These are phyloP conservation scores for Poecilia velifera DNA, from an alignment of 2,797 vertebrate genomes.

Conservation along the genomic window DNA sequence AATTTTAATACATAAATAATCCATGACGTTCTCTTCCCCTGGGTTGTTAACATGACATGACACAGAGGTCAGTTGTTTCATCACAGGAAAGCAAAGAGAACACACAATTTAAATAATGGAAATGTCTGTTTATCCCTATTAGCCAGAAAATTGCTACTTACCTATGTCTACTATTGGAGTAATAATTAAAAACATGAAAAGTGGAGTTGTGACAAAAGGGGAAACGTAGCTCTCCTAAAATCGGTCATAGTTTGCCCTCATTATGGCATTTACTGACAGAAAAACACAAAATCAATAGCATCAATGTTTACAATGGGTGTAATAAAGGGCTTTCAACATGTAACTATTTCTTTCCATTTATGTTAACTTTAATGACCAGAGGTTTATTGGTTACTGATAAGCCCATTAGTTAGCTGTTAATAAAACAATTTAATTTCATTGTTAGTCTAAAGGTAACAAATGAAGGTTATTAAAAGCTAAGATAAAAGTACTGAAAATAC, in stretches of 20 bases:
- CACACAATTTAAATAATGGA: background rate
- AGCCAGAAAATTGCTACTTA: background rate
- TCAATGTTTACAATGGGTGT: conserved; percentile 78
- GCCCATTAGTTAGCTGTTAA: conserved; percentile 71
- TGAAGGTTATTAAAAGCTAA: conserved; percentile 35
- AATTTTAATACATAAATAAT: too few relatives aligned
- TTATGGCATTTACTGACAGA: conserved; percentile 70
- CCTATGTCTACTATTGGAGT: background rate
- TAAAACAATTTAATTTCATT: conserved; percentile 70
- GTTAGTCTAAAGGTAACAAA: conserved; percentile 62
- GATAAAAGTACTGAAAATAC: conserved; percentile 21
- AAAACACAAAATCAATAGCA: conserved; percentile 81
- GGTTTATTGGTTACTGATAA: conserved; percentile 61
- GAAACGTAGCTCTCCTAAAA: conserved; percentile 48
- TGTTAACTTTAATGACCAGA: conserved; percentile 65
- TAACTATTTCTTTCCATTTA: conserved; percentile 75
- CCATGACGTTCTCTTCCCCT: too few relatives aligned
- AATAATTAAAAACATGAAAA: background rate
- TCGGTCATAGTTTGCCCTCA: conserved; percentile 76
- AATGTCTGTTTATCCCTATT: background rate
- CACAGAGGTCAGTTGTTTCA: too few relatives aligned
- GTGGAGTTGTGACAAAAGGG: conserved; percentile 22
- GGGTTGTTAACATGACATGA: too few relatives aligned
- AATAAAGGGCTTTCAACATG: conserved; percentile 70
- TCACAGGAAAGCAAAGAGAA: too few relatives aligned